Evolutionary conservation across 1,140 invertebrate genomes (phyloP), one percentile per base, ranked within the genome.

Genomic region (Cherax destructor): DNA sequence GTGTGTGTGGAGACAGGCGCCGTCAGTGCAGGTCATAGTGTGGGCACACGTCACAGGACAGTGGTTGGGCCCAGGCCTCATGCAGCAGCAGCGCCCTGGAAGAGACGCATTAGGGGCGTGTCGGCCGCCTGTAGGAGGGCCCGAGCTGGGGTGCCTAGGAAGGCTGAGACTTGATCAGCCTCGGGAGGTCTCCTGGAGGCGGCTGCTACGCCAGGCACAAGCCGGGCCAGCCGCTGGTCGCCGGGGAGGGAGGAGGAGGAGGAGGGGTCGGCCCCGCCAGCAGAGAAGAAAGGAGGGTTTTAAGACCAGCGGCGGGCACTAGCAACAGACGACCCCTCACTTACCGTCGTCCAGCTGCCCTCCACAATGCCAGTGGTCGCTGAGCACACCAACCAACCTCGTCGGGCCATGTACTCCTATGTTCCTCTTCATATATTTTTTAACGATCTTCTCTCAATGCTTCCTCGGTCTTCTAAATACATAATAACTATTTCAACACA

Each of bases 1-100:
- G 81, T 30, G 77, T 59, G 24, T 74, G 88, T 47, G 88, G 50
- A 56, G 80, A 84, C 80, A 80, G 81, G 83, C 83, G 89, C 83
- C 83, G 76, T 83, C 89, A 91, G 89, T 91, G 89, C 89, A 91
- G 89, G 89, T 91, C 72, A 91, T 56, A 90, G 72, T 77, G 88
- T 90, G 78, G 89, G n/a, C 87, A 79, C 80, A 72, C 74, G 88
- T 74, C 72, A 85, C 89, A 90, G 88, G 83, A 91, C 88, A 84
- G 81, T 84, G 81, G 81, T 41, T 77, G 85, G 85, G 88, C 88
- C 88, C 88, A 84, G 89, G 89, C 89, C 76, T 69, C 89, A 91
- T 91, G 89, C 89, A 91, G 88, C 88, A 50, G 52, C 61, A 65
- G 89, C 80, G 76, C 59, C 81, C 65, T 59, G 83, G 47, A 52